phyloP scores from a whole-genome alignment of 2,113 vertebrate genomes.

The Riparia riparia region DNA sequence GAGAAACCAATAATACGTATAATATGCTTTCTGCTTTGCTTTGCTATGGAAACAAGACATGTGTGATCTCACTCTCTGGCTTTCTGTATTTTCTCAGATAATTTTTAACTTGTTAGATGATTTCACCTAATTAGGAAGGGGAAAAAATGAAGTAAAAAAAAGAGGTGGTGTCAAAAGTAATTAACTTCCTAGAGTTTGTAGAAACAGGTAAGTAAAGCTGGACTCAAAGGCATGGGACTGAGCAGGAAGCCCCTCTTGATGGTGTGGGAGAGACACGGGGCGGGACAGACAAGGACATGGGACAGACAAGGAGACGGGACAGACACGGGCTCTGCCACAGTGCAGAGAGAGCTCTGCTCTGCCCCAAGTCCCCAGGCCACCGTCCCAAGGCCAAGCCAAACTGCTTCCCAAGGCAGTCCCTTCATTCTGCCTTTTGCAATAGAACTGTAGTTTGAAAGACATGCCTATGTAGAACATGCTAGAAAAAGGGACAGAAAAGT shows the following conservation, averaged over 20 bases:
- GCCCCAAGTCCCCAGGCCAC: accelerated
- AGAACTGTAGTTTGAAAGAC: not conserved
- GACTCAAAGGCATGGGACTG: accelerated
- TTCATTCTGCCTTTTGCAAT: not conserved
- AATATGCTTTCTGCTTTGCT: slow-evolving; percentile 49
- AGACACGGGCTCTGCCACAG: accelerated
- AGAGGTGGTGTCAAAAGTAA: not conserved
- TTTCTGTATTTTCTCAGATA: slow-evolving; percentile 45
- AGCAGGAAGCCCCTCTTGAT: accelerated
- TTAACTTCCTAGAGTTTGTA: not conserved
- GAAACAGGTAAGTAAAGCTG: not conserved
- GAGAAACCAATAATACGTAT: slow-evolving; percentile 29
- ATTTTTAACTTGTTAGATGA: slow-evolving; percentile 52
- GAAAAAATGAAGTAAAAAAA: not conserved
- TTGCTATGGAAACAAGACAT: slow-evolving; percentile 69
- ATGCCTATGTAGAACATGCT: not conserved
- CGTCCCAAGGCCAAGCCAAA: accelerated
- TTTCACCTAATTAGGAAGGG: slow-evolving; percentile 20
- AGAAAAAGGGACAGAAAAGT: not conserved
- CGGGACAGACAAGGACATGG: not conserved
- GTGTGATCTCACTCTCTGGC: slow-evolving; percentile 39
- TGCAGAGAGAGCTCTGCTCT: not conserved
- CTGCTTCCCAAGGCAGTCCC: not conserved
- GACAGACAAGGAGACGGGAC: not conserved
- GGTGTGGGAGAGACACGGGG: accelerated